Base-by-base conservation (phyloP, 2,113 vertebrate species). In the Rhombomys opimus region DNA sequence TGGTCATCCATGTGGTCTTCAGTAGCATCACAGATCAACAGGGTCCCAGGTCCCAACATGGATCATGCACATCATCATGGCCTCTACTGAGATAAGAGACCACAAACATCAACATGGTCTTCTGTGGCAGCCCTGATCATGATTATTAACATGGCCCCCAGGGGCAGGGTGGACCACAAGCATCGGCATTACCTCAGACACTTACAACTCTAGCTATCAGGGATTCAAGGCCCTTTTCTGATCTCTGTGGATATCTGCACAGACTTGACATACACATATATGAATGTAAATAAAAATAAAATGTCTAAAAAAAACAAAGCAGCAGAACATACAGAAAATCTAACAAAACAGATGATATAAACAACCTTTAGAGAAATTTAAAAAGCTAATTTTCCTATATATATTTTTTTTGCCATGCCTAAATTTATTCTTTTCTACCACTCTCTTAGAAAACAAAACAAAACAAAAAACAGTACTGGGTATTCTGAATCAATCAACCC, bases 401-500 rank as follows among this genome's bases (percentile, higher is more conserved):
- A 93, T 2, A 72, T 1, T 6, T 81, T 96, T 76, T 75, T 61
- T 87, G 86, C 23, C 13, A 73, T 25, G 75, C 2, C 18, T 77
- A 90, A 90, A 95, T 78, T 88, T 77, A 93, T 82, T 50, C 13
- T 30, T 96, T 15, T 41, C 20, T 46, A 63, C 17, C 1, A 12
- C 2, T 67, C 38, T 75, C 27, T 73, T 73, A n/a, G 22, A 17
- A 86, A 57, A 46, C 46, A 46, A 17, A 86, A 78, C 70, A 73
- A 94, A 90, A 88, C 8, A 17, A 23, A 2, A 5, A 87, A 90
- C 1, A 20, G 52, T 93, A 80, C 1, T 41, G 25, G 5, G 57
- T 91, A 94, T 67, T 87, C 89, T 91, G 20, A 93, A 81, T 72
- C 89, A 95, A 76, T 75, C 65, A 93, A 72, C 18, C 7, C 76